Evolutionary conservation across 2,113 vertebrate genomes (phyloP), one percentile per base, ranked within the genome.

Genomic region (Thomomys bottae): DNA sequence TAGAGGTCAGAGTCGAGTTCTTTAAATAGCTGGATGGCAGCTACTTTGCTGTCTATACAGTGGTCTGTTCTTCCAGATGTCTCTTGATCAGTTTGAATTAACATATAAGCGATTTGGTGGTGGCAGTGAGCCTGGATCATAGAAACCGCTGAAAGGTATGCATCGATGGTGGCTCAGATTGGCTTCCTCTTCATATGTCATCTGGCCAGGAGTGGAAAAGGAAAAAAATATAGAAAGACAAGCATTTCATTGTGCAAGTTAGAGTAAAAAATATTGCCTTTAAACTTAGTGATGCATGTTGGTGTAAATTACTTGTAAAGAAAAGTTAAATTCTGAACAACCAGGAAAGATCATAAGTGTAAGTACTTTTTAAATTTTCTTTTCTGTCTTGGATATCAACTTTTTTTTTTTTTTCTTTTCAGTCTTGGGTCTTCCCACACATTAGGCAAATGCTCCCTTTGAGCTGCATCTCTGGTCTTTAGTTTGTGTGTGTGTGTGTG

Each of bases 1-100:
- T 95, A 98, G 98, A 98, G 97, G 98, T 97, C 98, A 93, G 0
- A 64, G 70, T 76, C 26, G 96, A 91, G 95, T 66, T 90, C 92
- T 77, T 86, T 59, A 96, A 96, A 14, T 23, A 14, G 2, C 21
- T 24, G 4, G 64, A 30, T 9, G 5, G 15, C 15, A 45, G 26
- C 38, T n/a, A 11, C 14, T 59, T 68, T 40, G 64, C 67, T 38
- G 42, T 92, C 57, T 45, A 2, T 49, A 15, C 0, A 77, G 72
- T 6, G 1, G 45, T 67, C 14, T 79, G 17, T 36, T 88, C 11
- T n/a, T 83, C 45, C n/a, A 45, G 68, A n/a, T 36, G 49, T 68
- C 70, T 91, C 18, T 3, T 75, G 38, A 24, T 83, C 32, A 23
- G n/a, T 64, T 20, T 59, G 11, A 28, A 32, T 45, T 84, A 36